Evolutionary conservation across 64 coral and sea anemone species (phyloP), one percentile per base, ranked within the genome.

Genomic region (Catalaphyllia jardinei): DNA sequence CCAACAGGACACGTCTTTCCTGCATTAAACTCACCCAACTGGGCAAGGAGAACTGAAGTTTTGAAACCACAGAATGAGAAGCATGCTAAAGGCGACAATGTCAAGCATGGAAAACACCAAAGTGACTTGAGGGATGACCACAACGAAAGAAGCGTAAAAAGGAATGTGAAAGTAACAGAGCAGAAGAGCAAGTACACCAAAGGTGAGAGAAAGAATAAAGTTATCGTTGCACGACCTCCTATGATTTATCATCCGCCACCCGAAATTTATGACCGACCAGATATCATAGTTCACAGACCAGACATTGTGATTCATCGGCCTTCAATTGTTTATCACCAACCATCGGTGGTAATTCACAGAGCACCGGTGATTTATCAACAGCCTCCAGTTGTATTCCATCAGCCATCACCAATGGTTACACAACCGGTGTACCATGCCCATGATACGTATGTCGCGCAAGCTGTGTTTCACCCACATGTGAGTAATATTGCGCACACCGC

Each of bases 181-280:
- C 67, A 87, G 14, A 72, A 77, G 72, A 78, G 60, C 72, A 93
- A 90, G 62, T 84, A 92, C 24, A 49, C 78, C 24, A 95, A 93
- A 93, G 80, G 73, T 83, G 64, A 93, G 29, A 76, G 94, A 74
- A 99, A 99, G 75, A 99, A 99, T 76, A 87, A 92, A 63, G 93
- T 99, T 20, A 86, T 99, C 52, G 92, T 99, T 29, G 90, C 93
- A 42, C 87, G 97, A 73, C 97, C 97, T 18, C 78, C 93, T 72
- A 93, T 99, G 91, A 93, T 99, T 49, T 99, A 95, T 71, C 97
- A 99, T 29, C 97, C 97, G 22, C 97, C 97, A 19, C 75, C 97
- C 74, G 97, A 99, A 51, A 93, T 99, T 77, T 99, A 99, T 86
- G 93, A 99, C 78, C 91, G 93, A 5, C 97, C 97, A 46, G 79